A percentile compares a stretch with the other conserved stretches of the same genome.
Evolutionary conservation across 1,140 invertebrate genomes (phyloP).

Genomic region (Popillia japonica): DNA sequence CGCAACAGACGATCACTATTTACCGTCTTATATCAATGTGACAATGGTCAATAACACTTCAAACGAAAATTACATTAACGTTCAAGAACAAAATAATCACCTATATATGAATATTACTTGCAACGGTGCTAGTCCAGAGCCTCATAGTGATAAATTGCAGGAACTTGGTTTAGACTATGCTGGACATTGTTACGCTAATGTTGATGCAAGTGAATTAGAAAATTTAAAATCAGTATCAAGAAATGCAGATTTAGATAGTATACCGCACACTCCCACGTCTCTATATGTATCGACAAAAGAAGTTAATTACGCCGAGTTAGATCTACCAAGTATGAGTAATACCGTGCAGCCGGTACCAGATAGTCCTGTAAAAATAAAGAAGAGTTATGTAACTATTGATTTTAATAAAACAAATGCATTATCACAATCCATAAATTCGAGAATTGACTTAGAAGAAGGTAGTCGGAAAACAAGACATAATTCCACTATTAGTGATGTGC

Average conservation of each 20-base stretch:
- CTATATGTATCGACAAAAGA: constrained; percentile 62
- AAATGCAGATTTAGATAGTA: constrained; percentile 45
- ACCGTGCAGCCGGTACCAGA: constrained; percentile 61
- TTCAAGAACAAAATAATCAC: constrained; percentile 39
- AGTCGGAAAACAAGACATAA: constrained; percentile 73
- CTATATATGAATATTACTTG: constrained; percentile 71
- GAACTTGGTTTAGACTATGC: constrained; percentile 54
- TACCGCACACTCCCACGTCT: constrained; percentile 63
- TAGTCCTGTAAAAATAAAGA: constrained; percentile 66
- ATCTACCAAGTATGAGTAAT: constrained; percentile 64
- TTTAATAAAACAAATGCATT: constrained; percentile 91
- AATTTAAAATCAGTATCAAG: constrained; percentile 59
- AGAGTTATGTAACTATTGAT: constrained; percentile 92
- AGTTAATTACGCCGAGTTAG: constrained; percentile 81
- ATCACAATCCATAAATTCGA: constrained; percentile 70
- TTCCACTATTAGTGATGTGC: constrained; percentile 66
- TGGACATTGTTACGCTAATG: constrained; percentile 71
- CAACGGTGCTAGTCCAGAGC: constrained; percentile 43
- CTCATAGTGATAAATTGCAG: constrained; percentile 42
- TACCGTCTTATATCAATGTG: constrained; percentile 61
- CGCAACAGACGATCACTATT: constrained; percentile 45
- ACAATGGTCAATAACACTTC: constrained; percentile 46
- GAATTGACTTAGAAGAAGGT: constrained; percentile 66
- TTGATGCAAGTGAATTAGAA: constrained; percentile 69
- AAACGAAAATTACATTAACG: constrained; percentile 40